Base-by-base conservation (phyloP, 2,113 vertebrate genomes). In the Eulacestoma nigropectus region DNA sequence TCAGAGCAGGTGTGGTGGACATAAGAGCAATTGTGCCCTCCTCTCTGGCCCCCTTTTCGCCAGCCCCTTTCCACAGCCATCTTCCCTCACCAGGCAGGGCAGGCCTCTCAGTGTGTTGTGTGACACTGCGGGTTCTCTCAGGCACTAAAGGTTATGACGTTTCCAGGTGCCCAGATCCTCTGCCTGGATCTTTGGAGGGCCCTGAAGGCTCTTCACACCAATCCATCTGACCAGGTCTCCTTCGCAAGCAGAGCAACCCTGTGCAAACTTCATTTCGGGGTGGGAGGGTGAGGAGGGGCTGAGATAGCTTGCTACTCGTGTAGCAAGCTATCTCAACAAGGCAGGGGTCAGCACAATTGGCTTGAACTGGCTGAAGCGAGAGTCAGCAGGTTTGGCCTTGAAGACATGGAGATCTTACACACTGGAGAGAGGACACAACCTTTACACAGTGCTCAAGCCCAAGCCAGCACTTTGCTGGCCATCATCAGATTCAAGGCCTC, bases 121-220 rank as follows among this genome's bases (percentile, higher is more conserved):
- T 77, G 30, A 46, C n/a, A 26, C 15, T 21, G 32, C 0, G 0
- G 16, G 35, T 41, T 60, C 32, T 37, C 35, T n/a, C 47, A 44
- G 53, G 33, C 20, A 50, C 39, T 32, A 18, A 63, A 80, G 11
- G 8, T 22, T 78, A 53, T 49, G 53, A 11, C 0, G 4, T 25
- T 64, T 69, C 32, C 49, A 68, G 30, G 26, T 26, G 9, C 35
- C 35, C 42, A 65, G 39, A 20, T 59, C 27, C 15, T 16, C 33
- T 22, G 9, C 39, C 56, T 56, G 46, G 25, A 27, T 18, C 42
- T 74, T 37, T 13, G 22, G 27, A 29, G 13, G 9, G 9, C 37
- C 10, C 26, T 52, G 57, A n/a, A 80, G 25, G 14, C 16, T 60
- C 55, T 64, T 85, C 63, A 44, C 11, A 44, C n/a, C 33, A 32